A percentile compares a stretch with the other conserved stretches of the same genome.
Evolutionary conservation across 2,113 vertebrate species (phyloP).

Genomic region (Engystomops pustulosus): DNA sequence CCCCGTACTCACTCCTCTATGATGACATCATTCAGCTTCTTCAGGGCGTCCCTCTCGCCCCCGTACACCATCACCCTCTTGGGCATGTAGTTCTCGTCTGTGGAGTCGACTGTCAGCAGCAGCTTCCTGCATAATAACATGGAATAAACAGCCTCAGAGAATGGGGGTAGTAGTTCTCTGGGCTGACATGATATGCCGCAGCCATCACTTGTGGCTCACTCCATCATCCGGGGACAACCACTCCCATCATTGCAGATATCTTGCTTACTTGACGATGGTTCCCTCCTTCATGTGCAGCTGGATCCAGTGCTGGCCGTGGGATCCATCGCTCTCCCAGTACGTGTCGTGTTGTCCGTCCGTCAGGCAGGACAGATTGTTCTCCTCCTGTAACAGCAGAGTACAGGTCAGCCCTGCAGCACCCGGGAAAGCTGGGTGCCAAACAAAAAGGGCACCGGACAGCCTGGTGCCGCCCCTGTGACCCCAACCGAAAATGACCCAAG

Average conservation of each 20-base stretch:
- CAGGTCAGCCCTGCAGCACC: background rate
- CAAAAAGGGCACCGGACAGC: background rate
- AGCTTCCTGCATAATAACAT: constrained; percentile 79
- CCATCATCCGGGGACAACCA: too few relatives aligned
- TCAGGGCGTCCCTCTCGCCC: constrained; percentile 90
- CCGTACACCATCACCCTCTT: constrained; percentile 89
- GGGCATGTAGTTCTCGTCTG: constrained; percentile 97
- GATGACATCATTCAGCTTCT: constrained; percentile 89
- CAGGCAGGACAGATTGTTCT: constrained; percentile 89
- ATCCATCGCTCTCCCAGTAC: constrained; percentile 97
- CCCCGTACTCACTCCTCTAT: constrained; percentile 88
- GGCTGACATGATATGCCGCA: too few relatives aligned
- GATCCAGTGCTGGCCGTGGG: constrained; percentile 97
- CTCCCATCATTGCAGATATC: background rate
- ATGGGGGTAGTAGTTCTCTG: background rate
- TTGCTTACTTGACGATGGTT: constrained; percentile 89
- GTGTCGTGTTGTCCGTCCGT: constrained; percentile 92
- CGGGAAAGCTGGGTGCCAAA: background rate
- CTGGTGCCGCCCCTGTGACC: too few relatives aligned
- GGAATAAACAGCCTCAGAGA: background rate
- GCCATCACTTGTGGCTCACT: too few relatives aligned
- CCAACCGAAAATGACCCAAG: too few relatives aligned
- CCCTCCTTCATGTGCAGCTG: constrained; percentile 97
- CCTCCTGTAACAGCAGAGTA: constrained; percentile 75
- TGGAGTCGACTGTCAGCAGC: constrained; percentile 91